Conservation (phyloP, 1,140 invertebrate genomes). For the Pachypeltis micranthus region DNA sequence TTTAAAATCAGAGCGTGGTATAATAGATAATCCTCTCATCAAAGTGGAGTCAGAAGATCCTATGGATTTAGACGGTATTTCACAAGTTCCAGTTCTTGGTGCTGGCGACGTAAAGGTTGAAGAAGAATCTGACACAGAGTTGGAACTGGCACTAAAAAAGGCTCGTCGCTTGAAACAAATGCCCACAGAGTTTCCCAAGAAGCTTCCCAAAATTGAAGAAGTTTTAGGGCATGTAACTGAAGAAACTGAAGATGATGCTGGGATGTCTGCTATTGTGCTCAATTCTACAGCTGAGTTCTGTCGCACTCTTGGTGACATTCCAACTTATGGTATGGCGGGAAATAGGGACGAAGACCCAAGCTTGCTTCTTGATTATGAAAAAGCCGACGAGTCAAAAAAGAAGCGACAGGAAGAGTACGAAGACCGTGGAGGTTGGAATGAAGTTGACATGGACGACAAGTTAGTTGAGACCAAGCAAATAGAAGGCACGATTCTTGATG, state of each 20-base stretch:
- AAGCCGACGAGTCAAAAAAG: conserved; percentile 36
- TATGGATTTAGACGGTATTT: conserved; percentile 23
- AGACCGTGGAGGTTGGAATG: conserved; percentile 54
- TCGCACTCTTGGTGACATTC: conserved; percentile 87
- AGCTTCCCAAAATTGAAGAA: conserved; percentile 20
- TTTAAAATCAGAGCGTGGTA: conserved; percentile 33
- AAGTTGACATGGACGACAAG: conserved; percentile 43
- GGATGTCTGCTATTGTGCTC: conserved; percentile 53
- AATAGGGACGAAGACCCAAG: conserved; percentile 60
- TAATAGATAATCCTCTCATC: conserved; percentile 27
- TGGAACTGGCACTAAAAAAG: conserved; percentile 63
- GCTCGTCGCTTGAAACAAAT: conserved; percentile 54
- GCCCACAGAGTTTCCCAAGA: neutral
- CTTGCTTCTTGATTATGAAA: conserved; percentile 43
- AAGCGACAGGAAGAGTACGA: conserved; percentile 38
- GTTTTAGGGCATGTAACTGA: conserved; percentile 36
- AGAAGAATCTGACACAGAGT: conserved; percentile 50
- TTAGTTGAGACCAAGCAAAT: conserved; percentile 33
- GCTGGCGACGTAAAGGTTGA: conserved; percentile 45
- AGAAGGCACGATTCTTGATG: conserved; percentile 72
- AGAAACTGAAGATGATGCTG: conserved; percentile 35
- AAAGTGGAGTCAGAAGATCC: conserved; percentile 21
- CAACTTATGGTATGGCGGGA: conserved; percentile 78
- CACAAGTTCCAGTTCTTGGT: neutral
- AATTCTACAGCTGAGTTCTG: conserved; percentile 97